Conservation (phyloP, 2,797 vertebrate species). For the Dicrostonyx torquatus region DNA sequence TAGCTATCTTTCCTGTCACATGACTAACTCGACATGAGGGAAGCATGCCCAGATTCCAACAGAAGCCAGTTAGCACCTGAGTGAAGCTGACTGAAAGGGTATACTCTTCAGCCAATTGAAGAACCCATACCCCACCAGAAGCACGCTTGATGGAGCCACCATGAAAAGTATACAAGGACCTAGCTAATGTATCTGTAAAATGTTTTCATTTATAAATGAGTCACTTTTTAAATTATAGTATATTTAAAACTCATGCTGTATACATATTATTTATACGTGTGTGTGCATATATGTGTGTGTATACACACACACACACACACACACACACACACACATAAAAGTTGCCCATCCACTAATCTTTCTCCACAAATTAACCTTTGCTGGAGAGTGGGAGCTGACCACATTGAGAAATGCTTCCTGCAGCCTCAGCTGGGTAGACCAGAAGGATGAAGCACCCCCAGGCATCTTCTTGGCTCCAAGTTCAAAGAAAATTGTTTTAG, state of each 20-base stretch:
- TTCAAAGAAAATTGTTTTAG: neutral
- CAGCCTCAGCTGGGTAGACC: neutral
- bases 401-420: neutral
- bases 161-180: neutral
- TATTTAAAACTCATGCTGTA: neutral
- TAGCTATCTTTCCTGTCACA: slow-evolving; percentile 26
- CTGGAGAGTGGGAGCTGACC: neutral
- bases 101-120: fast-evolving
- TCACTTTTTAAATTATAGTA: neutral
- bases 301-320: neutral
- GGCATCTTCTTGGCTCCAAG: neutral
- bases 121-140: neutral
- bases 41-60: neutral
- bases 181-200: neutral
- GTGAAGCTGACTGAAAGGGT: neutral
- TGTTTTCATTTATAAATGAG: neutral
- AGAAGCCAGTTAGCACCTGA: neutral
- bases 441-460: neutral
- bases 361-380: neutral
- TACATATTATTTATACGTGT: neutral
- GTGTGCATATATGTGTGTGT: neutral
- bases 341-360: neutral
- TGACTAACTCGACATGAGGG: neutral
- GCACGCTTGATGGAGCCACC: neutral
- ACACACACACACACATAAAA: neutral